Evolutionary conservation across 2,888 invertebrate species (phyloP).

Genomic region (Dicyrtomina minuta): DNA sequence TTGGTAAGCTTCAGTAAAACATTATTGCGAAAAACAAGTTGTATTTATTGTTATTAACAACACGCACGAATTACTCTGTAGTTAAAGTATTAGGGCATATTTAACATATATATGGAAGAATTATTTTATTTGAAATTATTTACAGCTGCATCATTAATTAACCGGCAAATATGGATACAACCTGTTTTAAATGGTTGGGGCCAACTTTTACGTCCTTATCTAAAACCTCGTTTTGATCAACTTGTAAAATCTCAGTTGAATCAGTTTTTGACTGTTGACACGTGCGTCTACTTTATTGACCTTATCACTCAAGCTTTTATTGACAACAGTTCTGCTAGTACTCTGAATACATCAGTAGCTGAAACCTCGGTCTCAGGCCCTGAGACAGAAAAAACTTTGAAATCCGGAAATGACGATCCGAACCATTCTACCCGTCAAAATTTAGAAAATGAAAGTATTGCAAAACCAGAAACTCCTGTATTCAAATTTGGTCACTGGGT

Average conservation of each 20-base stretch:
- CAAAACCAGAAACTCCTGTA: not conserved
- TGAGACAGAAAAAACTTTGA: no score
- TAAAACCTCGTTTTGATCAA: constrained; percentile 41
- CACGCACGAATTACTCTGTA: no score
- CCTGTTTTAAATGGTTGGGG: constrained; percentile 43
- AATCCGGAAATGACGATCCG: not conserved
- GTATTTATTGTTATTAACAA: no score
- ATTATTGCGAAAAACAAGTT: no score
- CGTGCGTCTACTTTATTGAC: constrained; percentile 41
- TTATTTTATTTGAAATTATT: no score
- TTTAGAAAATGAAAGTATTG: not conserved
- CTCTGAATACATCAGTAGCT: not conserved
- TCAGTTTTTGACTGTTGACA: constrained; percentile 39
- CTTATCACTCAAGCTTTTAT: constrained; percentile 44
- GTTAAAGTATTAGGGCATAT: no score
- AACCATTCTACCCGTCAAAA: not conserved
- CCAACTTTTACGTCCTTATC: constrained; percentile 41
- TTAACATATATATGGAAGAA: no score
- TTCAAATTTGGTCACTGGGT: not conserved
- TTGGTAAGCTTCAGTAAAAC: no score
- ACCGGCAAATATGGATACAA: constrained; percentile 32
- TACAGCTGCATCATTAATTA: constrained; percentile 40
- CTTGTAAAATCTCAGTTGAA: constrained; percentile 34
- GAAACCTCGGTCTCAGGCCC: no score
- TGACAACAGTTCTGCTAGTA: not conserved